phyloP scores from a whole-genome alignment of 2,888 invertebrate genomes.

The Orthonychiurus folsomi region DNA sequence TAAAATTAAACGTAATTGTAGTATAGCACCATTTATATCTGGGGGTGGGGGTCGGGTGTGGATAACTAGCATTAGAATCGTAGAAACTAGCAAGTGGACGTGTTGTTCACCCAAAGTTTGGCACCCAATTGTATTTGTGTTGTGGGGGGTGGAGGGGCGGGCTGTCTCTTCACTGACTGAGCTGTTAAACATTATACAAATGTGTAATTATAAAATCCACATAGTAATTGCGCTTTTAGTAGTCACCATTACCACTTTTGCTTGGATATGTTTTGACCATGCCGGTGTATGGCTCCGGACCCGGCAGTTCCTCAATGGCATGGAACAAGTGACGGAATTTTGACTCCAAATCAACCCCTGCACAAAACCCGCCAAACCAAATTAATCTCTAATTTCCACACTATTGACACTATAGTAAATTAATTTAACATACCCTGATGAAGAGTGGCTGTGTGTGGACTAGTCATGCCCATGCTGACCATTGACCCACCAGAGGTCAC shows the following conservation, averaged over 20 bases:
- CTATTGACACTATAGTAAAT: background rate
- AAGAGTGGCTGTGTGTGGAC: slow-evolving; percentile 9
- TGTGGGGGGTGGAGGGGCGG: slow-evolving; percentile 55
- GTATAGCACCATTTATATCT: too few species aligned
- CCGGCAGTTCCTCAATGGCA: slow-evolving; percentile 55
- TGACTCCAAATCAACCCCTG: slow-evolving; percentile 55
- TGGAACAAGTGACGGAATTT: slow-evolving; percentile 60
- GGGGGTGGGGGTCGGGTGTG: too few species aligned
- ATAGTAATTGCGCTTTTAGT: background rate
- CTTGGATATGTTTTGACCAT: slow-evolving; percentile 61
- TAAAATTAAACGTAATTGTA: too few species aligned
- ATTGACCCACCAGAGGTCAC: slow-evolving; percentile 41
- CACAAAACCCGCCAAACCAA: too few species aligned
- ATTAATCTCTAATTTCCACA: too few species aligned
- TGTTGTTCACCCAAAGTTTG: slow-evolving; percentile 51
- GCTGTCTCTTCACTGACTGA: slow-evolving; percentile 48
- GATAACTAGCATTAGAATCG: too few species aligned
- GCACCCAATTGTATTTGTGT: slow-evolving; percentile 51
- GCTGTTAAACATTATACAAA: slow-evolving; percentile 34
- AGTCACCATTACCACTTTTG: slow-evolving; percentile 54
- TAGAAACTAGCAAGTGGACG: slow-evolving; percentile 49
- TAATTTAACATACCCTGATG: slow-evolving; percentile 10
- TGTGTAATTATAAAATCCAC: slow-evolving; percentile 5
- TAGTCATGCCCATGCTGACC: slow-evolving; percentile 26
- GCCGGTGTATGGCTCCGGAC: slow-evolving; percentile 59